Base-by-base conservation (phyloP, 64 coral and sea anemone species). In the Stichodactyla mertensii region DNA sequence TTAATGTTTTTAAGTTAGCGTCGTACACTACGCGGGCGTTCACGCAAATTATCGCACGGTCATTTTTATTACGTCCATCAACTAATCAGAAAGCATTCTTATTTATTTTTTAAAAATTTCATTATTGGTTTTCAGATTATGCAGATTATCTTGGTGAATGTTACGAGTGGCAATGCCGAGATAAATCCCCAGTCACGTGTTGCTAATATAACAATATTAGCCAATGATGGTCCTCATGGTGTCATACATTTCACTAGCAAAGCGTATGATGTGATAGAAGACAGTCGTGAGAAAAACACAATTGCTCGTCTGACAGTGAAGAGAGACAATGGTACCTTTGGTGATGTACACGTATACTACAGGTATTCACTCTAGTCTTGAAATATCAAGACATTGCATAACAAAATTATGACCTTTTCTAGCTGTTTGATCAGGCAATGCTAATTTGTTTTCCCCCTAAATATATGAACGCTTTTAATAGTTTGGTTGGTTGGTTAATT, bases 161-260 rank as follows among this genome's bases (percentile, higher is more conserved):
- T 92, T 60, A 90, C 52, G 18, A 89, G 77, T 12, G 90, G 90
- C 16, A 88, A 55, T 9, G 90, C 90, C 4, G 82, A 71, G 13
- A 87, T 90, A 24, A 52, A 91, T 55, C 13, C 86, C 53, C 57
- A 70, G 1, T 84, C 93, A 55, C 56, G 79, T 60, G 27, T 89
- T 53, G 96, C 96, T 27, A 92, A 92, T 36, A 56, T 98, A 23
- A 88, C 83, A 18, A 92, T 95, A 56, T 79, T 64, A 51, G 85
- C 93, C 19, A 98, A 90, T 86, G 96, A 98, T 69, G 93, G 85
- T 6, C 93, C 96, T 11, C 90, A 98, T 61, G 96, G 96, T 19
- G 93, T 91, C 58, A 77, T 98, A 51, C 89, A 92, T 71, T 95
- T 98, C 80, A 83, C 88, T 19, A 79, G 74, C 26, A 79, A 53